Evolutionary conservation across 2,113 vertebrate genomes (phyloP), one percentile per base, ranked within the genome.

Genomic region (Tyto alba): DNA sequence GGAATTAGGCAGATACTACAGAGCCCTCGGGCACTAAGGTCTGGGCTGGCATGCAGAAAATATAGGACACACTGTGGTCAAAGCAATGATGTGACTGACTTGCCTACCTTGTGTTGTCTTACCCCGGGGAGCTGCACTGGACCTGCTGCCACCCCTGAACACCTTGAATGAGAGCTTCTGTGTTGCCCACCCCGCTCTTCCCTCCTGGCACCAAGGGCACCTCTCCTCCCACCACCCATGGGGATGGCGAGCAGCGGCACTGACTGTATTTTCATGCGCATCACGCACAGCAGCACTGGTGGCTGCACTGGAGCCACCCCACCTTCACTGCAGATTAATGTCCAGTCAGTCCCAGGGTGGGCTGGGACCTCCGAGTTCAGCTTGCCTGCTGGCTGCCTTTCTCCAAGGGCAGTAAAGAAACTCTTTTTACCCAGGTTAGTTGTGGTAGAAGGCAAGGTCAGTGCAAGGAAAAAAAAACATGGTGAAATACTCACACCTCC

Each of bases 401-500:
- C 52, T 59, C 13, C 34, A 67, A 43, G 62, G 72, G 60, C 20
- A 84, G 47, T 21, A 63, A 89, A 88, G 32, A 80, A 66, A 15
- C 9, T 69, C 6, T 71, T 72, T 69, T 55, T 52, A 76, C 43
- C 16, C 26, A 17, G 18, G 40, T 89, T 69, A 91, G 56, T 18
- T 50, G 8, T 64, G 43, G 25, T 43, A 64, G 41, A 75, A 94
- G 12, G 53, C 22, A 89, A 80, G 22, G 18, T 53, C 36, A 68
- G 36, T 30, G n/a, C 20, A 82, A 80, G 22, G 7, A 9, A 34
- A 57, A 90, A 81, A 50, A 17, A 16, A 81, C 47, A 48, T 40
- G 11, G 9, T 30, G 11, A 36, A 91, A 89, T 96, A 98, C 98
- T 97, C 96, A 99, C 99, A 52, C 96, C 93, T 96, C 96, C 97